Conservation (phyloP, 1,140 invertebrate genomes). For the Drosophila sucinea region DNA sequence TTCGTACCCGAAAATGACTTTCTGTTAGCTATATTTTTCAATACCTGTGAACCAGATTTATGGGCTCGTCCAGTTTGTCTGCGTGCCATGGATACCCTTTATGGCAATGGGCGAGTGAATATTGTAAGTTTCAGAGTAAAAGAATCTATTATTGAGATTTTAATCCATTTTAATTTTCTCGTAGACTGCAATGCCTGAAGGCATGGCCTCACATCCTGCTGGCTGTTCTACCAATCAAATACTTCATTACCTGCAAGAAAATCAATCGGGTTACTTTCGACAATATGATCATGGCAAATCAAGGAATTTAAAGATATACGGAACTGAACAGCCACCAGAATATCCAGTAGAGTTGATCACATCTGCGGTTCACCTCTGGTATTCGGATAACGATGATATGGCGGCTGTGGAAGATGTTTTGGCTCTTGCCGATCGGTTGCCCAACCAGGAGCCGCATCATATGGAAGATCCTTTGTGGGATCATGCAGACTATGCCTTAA, state of each 20-base stretch:
- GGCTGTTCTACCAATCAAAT: conserved; percentile 84
- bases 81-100: conserved; percentile 3
- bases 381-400: conserved; percentile 85
- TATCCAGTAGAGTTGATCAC: conserved; percentile 86
- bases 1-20: conserved; percentile 64
- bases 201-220: conserved; percentile 83
- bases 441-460: conserved; percentile 83
- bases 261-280: conserved; percentile 66
- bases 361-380: conserved; percentile 86
- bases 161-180: background rate
- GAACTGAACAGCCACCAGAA: conserved; percentile 83
- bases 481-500: conserved; percentile 85
- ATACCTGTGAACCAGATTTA: conserved; percentile 83
- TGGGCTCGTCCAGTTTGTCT: conserved; percentile 50
- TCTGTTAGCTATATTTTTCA: conserved; percentile 56
- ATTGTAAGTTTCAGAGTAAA: conserved; percentile 34
- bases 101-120: conserved; percentile 39
- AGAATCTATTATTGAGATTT: background rate
- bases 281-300: conserved; percentile 83
- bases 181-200: conserved; percentile 82
- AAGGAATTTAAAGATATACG: conserved; percentile 84
- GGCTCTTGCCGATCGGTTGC: conserved; percentile 75
- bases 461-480: conserved; percentile 85
- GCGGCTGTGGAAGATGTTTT: conserved; percentile 86
- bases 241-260: conserved; percentile 84